Conservation (phyloP, 2,797 vertebrate species). For the Acanthornis magna region DNA sequence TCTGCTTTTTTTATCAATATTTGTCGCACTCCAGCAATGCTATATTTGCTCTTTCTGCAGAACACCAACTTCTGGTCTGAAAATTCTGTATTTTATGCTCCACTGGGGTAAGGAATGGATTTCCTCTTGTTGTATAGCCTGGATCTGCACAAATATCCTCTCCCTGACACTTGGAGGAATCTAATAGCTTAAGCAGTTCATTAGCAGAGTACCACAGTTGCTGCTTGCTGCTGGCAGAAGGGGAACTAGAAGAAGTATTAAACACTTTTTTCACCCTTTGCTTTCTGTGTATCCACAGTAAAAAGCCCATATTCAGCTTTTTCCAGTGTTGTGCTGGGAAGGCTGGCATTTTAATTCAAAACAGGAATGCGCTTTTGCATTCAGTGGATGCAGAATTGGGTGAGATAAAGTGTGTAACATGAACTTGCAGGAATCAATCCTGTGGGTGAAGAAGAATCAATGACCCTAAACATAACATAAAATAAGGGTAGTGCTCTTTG, state of each 20-base stretch:
- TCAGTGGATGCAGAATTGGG: neutral
- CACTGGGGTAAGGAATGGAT: neutral
- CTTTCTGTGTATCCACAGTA: neutral
- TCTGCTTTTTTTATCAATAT: neutral
- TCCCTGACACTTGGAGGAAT: neutral
- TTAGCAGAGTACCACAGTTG: neutral
- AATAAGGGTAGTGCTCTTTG: neutral
- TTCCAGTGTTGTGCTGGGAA: neutral
- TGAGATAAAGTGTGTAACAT: neutral
- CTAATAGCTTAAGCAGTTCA: neutral
- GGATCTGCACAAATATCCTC: neutral
- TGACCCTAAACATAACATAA: conserved; percentile 23
- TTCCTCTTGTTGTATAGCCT: neutral
- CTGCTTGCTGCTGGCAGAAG: neutral
- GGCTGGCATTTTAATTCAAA: neutral
- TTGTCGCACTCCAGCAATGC: neutral
- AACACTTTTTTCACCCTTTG: neutral
- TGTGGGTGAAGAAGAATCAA: neutral
- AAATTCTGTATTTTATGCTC: conserved; percentile 17
- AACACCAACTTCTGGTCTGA: neutral
- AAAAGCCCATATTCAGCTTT: neutral
- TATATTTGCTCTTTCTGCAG: neutral
- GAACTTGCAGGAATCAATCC: conserved; percentile 21
- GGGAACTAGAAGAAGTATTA: neutral
- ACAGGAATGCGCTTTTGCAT: neutral